Percentiles rank a stretch among this genome's conserved stretches.
Conservation (phyloP, 2,113 vertebrate genomes). For the Donacobius atricapilla region DNA sequence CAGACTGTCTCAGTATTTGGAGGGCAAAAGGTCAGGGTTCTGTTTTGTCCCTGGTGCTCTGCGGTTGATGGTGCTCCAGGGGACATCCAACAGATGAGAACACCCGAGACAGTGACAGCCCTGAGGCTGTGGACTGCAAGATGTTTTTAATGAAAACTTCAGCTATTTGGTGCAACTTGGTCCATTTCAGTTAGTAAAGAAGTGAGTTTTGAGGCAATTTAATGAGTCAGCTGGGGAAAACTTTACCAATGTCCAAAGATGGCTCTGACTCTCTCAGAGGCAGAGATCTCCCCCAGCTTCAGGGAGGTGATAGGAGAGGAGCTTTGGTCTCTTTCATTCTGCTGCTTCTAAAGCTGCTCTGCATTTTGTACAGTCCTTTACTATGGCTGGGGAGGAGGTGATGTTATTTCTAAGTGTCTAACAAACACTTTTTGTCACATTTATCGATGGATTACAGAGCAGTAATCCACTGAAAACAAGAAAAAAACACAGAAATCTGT, state of each 20-base stretch:
- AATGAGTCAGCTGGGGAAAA: background rate
- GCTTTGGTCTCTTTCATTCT: background rate
- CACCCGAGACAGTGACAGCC: background rate
- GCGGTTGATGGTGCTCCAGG: background rate
- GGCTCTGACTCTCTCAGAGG: background rate
- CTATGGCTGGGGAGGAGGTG: background rate
- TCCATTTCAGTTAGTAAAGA: background rate
- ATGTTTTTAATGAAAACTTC: background rate
- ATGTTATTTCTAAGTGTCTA: background rate
- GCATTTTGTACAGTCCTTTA: background rate
- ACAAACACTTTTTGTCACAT: background rate
- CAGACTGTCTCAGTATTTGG: background rate
- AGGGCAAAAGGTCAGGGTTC: background rate
- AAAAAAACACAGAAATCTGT: background rate
- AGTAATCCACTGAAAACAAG: background rate
- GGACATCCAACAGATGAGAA: background rate
- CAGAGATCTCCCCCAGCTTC: background rate
- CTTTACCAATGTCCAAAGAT: background rate
- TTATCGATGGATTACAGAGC: background rate
- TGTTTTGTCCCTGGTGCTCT: background rate
- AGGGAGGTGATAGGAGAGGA: background rate
- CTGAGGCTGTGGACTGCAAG: background rate
- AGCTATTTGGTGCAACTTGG: background rate
- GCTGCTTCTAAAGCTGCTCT: background rate
- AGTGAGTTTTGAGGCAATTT: background rate